A percentile compares a stretch with the other conserved stretches of the same genome.
phyloP scores from a whole-genome alignment of 2,888 invertebrate species.

The Phengaris alcon region DNA sequence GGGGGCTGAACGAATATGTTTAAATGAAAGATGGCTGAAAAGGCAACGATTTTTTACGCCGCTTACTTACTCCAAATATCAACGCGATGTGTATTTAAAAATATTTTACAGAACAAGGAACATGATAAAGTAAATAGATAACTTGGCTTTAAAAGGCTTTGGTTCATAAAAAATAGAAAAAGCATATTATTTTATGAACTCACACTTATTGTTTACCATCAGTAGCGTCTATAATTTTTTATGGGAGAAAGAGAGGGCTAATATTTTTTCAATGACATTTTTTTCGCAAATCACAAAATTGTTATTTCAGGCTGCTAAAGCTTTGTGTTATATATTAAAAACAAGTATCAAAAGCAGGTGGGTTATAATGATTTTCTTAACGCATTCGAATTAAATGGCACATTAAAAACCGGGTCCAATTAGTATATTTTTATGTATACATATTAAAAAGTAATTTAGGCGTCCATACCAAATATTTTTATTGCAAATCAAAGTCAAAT shows the following conservation, averaged over 20 bases:
- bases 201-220: too few relatives aligned
- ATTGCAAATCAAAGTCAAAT: slow-evolving; percentile 8
- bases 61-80: slow-evolving; percentile 51
- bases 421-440: not conserved
- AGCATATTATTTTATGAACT: too few relatives aligned
- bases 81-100: slow-evolving; percentile 29
- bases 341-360: not conserved
- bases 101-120: not conserved
- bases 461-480: not conserved
- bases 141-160: too few relatives aligned
- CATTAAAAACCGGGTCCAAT: slow-evolving; percentile 5
- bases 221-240: too few relatives aligned
- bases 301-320: not conserved
- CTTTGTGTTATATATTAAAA: not conserved
- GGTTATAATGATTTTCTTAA: not conserved
- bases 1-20: slow-evolving; percentile 68
- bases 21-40: slow-evolving; percentile 58
- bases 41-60: slow-evolving; percentile 59
- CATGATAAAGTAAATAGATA: not conserved
- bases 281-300: not conserved
- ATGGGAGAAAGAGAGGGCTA: too few relatives aligned
- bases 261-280: not conserved
- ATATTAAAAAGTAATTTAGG: slow-evolving; percentile 3
- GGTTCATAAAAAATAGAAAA: too few relatives aligned
- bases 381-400: slow-evolving; percentile 1